Evolutionary conservation across 1,140 invertebrate species (phyloP), one percentile per base, ranked within the genome.

Genomic region (Asbolus verrucosus): DNA sequence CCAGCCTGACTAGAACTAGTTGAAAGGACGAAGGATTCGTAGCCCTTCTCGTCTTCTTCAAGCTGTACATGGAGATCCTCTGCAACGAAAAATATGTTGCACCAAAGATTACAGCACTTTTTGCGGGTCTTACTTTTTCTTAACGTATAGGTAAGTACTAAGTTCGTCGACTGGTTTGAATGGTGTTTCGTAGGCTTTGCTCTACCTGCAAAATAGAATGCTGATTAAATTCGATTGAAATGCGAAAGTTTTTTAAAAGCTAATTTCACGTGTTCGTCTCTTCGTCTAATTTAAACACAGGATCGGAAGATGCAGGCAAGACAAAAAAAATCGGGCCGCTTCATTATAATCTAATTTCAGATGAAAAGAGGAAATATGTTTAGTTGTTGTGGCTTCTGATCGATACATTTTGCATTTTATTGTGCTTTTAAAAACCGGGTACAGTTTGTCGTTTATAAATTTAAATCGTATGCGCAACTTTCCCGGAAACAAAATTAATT

Each of bases 11-110:
- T 81, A 15, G 79, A 79, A 46, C 75, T 80, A 2, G 79, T 74
- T 2, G 79, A 81, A 15, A 80, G 59, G 0, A 77, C 77, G 65
- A 80, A 79, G 2, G 79, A 79, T 73, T 81, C 79, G 60, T 74
- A 78, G 3, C 72, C 74, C 63, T 73, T 75, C 61, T 80, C 79
- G 65, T 80, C 79, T 70, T 81, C 80, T 73, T 81, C 79, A 19
- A 80, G 65, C 72, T 81, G 79, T 15, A 81, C 79, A 43, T 81
- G 80, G 30, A 81, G 75, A 68, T 81, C 79, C 77, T 80, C 79
- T 81, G 66, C 13, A 75, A 73, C 43, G 9, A 13, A 13, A 46
- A 27, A n/a, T n/a, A n/a, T n/a, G n/a, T n/a, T n/a, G n/a, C n/a
- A n/a, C n/a, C n/a, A n/a, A n/a, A n/a, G n/a, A n/a, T n/a, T n/a